These are phyloP conservation scores for Argyrosomus japonicus DNA, from an alignment of 2,113 vertebrate genomes.

Conservation along the genomic window DNA sequence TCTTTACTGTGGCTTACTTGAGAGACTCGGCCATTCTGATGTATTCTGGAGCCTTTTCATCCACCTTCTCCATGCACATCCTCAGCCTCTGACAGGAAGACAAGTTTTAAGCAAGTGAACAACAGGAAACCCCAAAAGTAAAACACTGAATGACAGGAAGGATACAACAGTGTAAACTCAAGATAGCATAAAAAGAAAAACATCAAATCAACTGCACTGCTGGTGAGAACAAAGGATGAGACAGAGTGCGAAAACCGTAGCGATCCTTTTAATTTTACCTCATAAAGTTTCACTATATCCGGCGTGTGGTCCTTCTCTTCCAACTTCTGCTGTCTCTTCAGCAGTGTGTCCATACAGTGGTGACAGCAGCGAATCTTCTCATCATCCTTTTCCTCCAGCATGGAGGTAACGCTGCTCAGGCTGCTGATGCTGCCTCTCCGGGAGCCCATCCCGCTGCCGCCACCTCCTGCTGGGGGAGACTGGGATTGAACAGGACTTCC, in stretches of 20 bases:
- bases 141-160: constrained; percentile 38
- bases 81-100: constrained; percentile 89
- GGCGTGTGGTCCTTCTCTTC: constrained; percentile 92
- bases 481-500: constrained; percentile 86
- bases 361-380: constrained; percentile 94
- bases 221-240: not conserved
- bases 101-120: constrained; percentile 36
- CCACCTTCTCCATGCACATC: constrained; percentile 94
- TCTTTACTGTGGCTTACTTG: constrained; percentile 86
- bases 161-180: constrained; percentile 42
- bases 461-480: constrained; percentile 65
- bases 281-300: constrained; percentile 92
- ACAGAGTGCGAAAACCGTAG: not conserved
- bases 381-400: constrained; percentile 95
- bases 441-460: constrained; percentile 85
- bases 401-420: constrained; percentile 92
- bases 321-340: constrained; percentile 92
- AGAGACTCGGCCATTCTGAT: constrained; percentile 95
- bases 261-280: constrained; percentile 79
- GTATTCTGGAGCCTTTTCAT: constrained; percentile 95
- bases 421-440: constrained; percentile 93
- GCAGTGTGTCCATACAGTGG: constrained; percentile 93
- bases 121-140: constrained; percentile 52
- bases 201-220: not conserved
- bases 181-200: constrained; percentile 29